phyloP scores from a whole-genome alignment of 64 coral and sea anemone species.

The Porites australiensis region DNA sequence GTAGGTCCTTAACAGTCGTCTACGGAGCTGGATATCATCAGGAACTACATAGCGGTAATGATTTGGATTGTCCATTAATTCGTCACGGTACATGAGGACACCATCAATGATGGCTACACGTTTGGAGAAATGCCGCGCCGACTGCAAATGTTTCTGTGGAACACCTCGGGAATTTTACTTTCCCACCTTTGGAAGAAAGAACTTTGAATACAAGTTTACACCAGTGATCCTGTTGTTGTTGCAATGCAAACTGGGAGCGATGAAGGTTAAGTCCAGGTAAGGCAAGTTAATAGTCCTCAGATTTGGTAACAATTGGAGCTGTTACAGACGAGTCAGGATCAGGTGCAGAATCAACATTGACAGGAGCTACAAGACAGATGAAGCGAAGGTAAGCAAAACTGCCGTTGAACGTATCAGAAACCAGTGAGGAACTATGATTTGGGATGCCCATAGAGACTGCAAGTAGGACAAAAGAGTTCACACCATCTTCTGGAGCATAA shows the following conservation, averaged over 20 bases:
- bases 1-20: constrained; percentile 1
- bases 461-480: not conserved
- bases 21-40: not conserved
- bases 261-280: not conserved
- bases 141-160: constrained; percentile 29
- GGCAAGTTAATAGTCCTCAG: too few relatives aligned
- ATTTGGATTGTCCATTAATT: constrained; percentile 5
- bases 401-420: not conserved
- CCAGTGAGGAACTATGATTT: constrained; percentile 12
- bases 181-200: not conserved
- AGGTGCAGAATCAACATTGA: too few relatives aligned
- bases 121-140: constrained; percentile 39
- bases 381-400: not conserved
- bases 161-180: not conserved
- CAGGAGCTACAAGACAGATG: not conserved
- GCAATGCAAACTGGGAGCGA: not conserved
- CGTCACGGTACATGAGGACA: constrained; percentile 20
- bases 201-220: not conserved
- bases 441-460: not conserved
- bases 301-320: too few relatives aligned
- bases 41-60: not conserved
- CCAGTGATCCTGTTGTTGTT: constrained; percentile 29
- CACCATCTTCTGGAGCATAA: constrained; percentile 13
- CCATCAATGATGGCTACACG: constrained; percentile 1
- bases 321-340: not conserved